Evolutionary conservation across 1,140 invertebrate genomes (phyloP).

Genomic region (Magallana ariakensis): DNA sequence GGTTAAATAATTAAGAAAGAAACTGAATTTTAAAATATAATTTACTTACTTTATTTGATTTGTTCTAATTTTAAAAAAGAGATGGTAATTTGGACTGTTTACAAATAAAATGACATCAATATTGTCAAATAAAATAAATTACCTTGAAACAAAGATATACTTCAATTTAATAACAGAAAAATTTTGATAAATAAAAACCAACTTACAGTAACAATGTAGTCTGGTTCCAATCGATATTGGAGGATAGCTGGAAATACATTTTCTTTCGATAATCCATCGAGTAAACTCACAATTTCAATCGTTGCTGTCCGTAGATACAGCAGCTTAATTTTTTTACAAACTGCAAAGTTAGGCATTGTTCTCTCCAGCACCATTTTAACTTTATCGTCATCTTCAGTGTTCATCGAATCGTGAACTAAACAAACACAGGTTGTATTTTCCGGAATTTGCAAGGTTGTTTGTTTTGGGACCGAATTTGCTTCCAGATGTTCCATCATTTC

Average conservation of each 20-base stretch:
- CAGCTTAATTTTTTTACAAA: not conserved
- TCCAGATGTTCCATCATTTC: not conserved
- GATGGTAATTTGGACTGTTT: no score
- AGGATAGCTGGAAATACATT: not conserved
- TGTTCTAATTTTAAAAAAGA: no score
- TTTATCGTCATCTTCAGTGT: not conserved
- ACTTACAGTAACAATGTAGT: conserved; percentile 4
- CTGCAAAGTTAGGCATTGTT: not conserved
- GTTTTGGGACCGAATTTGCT: not conserved
- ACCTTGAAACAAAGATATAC: no score
- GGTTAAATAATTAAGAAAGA: no score
- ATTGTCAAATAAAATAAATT: no score
- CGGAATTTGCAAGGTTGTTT: not conserved
- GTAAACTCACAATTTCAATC: not conserved
- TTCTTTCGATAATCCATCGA: not conserved
- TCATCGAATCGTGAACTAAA: not conserved
- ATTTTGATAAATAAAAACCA: no score
- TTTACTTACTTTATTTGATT: no score
- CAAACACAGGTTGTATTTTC: not conserved
- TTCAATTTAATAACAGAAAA: no score
- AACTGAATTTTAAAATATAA: no score
- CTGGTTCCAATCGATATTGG: not conserved
- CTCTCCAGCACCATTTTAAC: not conserved
- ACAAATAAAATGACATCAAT: no score
- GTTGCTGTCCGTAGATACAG: not conserved